A percentile compares a stretch with the other conserved stretches of the same genome.
Evolutionary conservation across 2,113 vertebrate genomes (phyloP).

Genomic region (Misgurnus mizolepis): DNA sequence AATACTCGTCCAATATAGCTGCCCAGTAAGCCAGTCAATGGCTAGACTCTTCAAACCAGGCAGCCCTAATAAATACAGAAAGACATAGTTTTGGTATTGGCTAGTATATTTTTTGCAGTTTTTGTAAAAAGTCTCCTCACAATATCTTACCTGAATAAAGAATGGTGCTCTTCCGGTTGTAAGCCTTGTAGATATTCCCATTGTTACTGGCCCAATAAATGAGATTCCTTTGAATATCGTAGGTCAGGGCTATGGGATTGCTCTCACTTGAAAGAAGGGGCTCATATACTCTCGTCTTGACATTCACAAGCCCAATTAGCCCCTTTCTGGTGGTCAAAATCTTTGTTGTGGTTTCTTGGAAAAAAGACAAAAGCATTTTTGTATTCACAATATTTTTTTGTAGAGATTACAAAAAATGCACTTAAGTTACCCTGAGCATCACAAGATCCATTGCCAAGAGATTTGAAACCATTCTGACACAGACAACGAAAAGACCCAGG

Average conservation of each 20-base stretch:
- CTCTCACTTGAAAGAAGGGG: conserved; percentile 61
- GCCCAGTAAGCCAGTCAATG: conserved; percentile 86
- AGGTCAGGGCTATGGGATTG: conserved; percentile 70
- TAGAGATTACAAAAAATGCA: too few species aligned
- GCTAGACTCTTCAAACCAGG: conserved; percentile 79
- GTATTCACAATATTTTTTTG: too few species aligned
- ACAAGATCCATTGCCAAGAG: conserved; percentile 67
- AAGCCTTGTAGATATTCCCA: conserved; percentile 71
- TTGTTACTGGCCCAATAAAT: conserved; percentile 83
- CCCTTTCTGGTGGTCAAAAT: conserved; percentile 72
- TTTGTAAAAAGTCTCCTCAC: not conserved
- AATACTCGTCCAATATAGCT: conserved; percentile 86
- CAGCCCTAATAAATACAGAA: conserved; percentile 65
- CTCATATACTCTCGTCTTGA: conserved; percentile 68
- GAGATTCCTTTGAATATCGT: conserved; percentile 70
- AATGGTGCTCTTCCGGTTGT: conserved; percentile 58
- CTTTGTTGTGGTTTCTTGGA: conserved; percentile 73
- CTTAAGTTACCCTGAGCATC: conserved; percentile 73
- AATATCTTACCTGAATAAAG: conserved; percentile 75
- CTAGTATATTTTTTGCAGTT: not conserved
- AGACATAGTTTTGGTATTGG: not conserved
- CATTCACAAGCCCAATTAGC: conserved; percentile 75
- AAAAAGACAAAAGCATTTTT: not conserved
- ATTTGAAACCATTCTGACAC: conserved; percentile 78
- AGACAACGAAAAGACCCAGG: conserved; percentile 76